Base-by-base conservation (phyloP, 2,888 invertebrate genomes). In the Tubulanus polymorphus region DNA sequence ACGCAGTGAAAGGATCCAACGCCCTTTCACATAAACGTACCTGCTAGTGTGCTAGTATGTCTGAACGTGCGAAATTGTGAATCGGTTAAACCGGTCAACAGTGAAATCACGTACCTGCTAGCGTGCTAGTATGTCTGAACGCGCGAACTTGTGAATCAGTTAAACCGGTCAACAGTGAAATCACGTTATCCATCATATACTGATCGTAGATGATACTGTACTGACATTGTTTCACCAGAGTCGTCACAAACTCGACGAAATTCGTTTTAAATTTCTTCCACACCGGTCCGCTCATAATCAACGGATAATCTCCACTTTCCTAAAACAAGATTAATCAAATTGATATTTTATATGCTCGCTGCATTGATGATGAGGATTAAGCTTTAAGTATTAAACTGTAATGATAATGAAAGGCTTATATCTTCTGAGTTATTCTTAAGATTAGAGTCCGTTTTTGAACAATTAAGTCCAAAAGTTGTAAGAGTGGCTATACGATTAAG, bases 151-250 rank as follows among this genome's bases (percentile, higher is more conserved):
- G 96, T 0, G 96, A 97, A 83, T 99, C 97, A 0, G 97, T 95
- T 49, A 99, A 83, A 0, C 95, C 96, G 15, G 96, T 99, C 50
- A 99, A 84, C 55, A 99, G 82, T 0, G 97, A 96, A 69, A 99
- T 96, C 10, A 99, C 89, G 77, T 94, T 95, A 80, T 99, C 99
- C 95, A 99, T 97, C 63, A 99, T 84, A 80, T 93, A 95, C 79
- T 96, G 95, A 81, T 99, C 99, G 70, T 97, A 99, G 74, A 99
- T 96, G 63, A 99, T 97, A 51, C 93, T 93, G 81, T 96, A 94
- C 79, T 99, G 97, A 76, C 96, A 97, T 81, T 96, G 95, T 64
- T 92, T 90, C 47, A 99, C 95, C 56, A 99, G 82, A 0, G 93
- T 69, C 81, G 93, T 93, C 6, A 99, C 92, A 81, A 99, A 97